Conservation (phyloP, 2,113 vertebrate species). For the Trachemys scripta region DNA sequence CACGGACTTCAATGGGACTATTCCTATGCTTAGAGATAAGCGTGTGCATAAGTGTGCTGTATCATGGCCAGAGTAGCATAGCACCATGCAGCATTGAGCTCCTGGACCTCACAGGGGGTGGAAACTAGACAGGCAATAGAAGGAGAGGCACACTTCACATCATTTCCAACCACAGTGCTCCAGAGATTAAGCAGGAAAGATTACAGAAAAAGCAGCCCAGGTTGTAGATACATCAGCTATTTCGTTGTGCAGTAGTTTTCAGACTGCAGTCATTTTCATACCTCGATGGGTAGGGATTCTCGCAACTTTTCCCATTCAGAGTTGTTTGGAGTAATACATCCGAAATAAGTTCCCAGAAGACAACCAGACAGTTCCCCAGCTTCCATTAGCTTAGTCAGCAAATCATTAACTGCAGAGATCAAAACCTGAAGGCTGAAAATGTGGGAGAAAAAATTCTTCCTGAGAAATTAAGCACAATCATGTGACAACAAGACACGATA, state of each 20-base stretch:
- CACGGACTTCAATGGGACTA: not conserved
- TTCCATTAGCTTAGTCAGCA: constrained; percentile 83
- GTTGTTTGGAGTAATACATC: constrained; percentile 79
- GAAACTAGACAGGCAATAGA: not conserved
- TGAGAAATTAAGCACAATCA: not conserved
- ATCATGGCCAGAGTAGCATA: not conserved
- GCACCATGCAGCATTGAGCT: not conserved
- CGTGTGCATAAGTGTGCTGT: accelerated
- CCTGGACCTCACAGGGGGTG: not conserved
- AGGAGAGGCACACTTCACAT: not conserved
- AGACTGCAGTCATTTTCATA: constrained; percentile 46
- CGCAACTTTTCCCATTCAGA: constrained; percentile 88
- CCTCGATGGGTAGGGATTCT: constrained; percentile 87
- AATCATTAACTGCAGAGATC: constrained; percentile 82
- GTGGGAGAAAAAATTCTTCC: not conserved
- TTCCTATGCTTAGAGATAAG: not conserved
- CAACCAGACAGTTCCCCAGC: constrained; percentile 67
- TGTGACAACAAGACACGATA: not conserved
- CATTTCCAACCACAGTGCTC: not conserved
- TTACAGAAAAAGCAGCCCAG: not conserved
- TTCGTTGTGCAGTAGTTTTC: not conserved
- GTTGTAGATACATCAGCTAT: not conserved
- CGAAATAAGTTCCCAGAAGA: constrained; percentile 81
- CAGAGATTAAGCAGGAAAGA: not conserved
- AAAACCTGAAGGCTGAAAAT: constrained; percentile 89